Conservation (phyloP, 1,140 invertebrate species). For the Aethina tumida region DNA sequence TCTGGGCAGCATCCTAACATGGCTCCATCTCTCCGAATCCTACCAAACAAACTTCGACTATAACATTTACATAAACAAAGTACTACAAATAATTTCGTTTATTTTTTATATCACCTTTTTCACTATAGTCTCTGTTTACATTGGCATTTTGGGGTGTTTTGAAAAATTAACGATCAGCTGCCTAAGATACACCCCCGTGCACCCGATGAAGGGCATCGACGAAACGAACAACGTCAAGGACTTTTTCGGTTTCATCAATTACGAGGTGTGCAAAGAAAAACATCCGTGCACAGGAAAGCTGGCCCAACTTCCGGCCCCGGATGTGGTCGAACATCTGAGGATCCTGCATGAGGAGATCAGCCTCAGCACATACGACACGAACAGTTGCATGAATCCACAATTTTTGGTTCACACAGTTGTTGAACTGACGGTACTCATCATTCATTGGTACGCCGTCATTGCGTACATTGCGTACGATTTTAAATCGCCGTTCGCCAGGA, state of each 20-base stretch:
- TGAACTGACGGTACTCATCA: constrained; percentile 26
- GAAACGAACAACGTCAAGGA: constrained; percentile 21
- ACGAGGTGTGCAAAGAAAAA: constrained; percentile 22
- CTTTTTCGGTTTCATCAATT: constrained; percentile 25
- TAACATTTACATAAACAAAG: constrained; percentile 16
- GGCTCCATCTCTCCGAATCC: constrained; percentile 18
- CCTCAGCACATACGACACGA: constrained; percentile 25
- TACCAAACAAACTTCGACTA: constrained; percentile 18
- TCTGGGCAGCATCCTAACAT: constrained; percentile 11
- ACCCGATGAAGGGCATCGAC: constrained; percentile 24
- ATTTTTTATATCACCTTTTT: constrained; percentile 23
- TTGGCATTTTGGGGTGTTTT: constrained; percentile 26
- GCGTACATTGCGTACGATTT: constrained; percentile 24
- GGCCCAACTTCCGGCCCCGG: constrained; percentile 8
- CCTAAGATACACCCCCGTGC: constrained; percentile 23
- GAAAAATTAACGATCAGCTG: constrained; percentile 22
- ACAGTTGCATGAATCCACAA: constrained; percentile 27
- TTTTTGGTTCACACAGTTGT: constrained; percentile 24
- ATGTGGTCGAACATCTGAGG: constrained; percentile 27
- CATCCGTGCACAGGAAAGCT: constrained; percentile 14
- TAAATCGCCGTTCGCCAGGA: constrained; percentile 15
- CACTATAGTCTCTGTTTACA: constrained; percentile 14
- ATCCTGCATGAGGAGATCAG: constrained; percentile 28
- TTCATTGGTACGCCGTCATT: constrained; percentile 31
- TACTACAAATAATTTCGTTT: constrained; percentile 20